Evolutionary conservation across 92 coral and sea anemone species (phyloP).

Genomic region (Galaxea fascicularis): DNA sequence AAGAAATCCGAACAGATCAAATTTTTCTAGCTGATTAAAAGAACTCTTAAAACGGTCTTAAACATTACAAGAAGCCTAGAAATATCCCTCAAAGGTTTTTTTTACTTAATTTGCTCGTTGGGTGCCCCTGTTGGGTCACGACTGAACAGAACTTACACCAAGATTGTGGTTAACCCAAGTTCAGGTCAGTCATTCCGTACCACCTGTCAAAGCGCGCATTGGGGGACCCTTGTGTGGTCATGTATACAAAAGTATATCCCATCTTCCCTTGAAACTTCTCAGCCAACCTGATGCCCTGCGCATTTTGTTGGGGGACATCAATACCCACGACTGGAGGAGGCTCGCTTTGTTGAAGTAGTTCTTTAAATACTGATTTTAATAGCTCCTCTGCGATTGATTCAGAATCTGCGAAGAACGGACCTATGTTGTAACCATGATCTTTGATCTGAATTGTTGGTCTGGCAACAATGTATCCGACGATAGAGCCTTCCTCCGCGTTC

Average conservation of each 20-base stretch:
- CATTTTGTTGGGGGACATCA: background rate
- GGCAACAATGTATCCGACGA: slow-evolving; percentile 44
- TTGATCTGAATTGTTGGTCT: slow-evolving; percentile 41
- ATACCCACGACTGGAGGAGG: slow-evolving; percentile 20
- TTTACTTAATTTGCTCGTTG: too few species aligned
- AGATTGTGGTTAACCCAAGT: too few species aligned
- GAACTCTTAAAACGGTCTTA: too few species aligned
- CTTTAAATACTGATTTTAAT: slow-evolving; percentile 53
- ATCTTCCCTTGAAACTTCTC: slow-evolving; percentile 19
- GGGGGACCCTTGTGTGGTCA: slow-evolving; percentile 30
- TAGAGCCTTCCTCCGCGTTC: slow-evolving; percentile 26
- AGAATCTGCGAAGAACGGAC: slow-evolving; percentile 59
- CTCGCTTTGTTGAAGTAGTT: slow-evolving; percentile 7
- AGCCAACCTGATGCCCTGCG: slow-evolving; percentile 7
- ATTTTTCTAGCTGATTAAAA: too few species aligned
- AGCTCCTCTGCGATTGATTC: slow-evolving; percentile 47
- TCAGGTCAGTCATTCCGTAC: slow-evolving; percentile 16
- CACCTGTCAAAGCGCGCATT: slow-evolving; percentile 42
- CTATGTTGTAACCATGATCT: slow-evolving; percentile 46
- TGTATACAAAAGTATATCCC: background rate
- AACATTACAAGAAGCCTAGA: too few species aligned
- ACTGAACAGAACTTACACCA: too few species aligned
- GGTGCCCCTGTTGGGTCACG: too few species aligned
- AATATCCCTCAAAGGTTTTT: too few species aligned
- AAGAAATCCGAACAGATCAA: too few species aligned